Conservation (phyloP, 2,888 invertebrate genomes). For the Rotaria socialis region DNA sequence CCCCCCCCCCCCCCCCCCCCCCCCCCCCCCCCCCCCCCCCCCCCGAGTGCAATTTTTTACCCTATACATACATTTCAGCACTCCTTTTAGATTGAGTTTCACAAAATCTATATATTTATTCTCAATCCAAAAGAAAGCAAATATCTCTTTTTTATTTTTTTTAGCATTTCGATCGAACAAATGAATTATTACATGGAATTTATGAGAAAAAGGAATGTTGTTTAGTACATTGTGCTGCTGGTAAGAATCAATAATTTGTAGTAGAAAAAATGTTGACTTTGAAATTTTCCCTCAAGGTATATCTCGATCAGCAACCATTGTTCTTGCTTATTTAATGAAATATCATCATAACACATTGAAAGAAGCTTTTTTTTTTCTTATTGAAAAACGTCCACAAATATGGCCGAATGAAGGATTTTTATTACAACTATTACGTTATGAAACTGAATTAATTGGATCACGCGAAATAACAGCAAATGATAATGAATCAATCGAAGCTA, state of each 20-base stretch:
- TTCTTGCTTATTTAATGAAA: constrained; percentile 34
- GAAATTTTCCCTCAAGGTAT: neutral
- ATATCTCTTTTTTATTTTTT: neutral
- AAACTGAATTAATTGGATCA: neutral
- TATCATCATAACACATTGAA: constrained; percentile 28
- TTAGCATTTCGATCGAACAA: constrained; percentile 31
- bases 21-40: no score
- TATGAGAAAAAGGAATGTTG: constrained; percentile 5
- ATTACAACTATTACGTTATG: constrained; percentile 28
- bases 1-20: no score
- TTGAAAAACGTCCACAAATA: constrained; percentile 31
- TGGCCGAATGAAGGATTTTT: constrained; percentile 22
- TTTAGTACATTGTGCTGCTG: constrained; percentile 36
- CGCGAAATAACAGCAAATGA: neutral
- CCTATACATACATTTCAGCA: no score
- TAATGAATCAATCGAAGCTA: neutral
- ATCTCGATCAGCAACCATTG: constrained; percentile 23
- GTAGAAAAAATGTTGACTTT: neutral
- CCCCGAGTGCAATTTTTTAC: no score
- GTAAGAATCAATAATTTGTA: neutral
- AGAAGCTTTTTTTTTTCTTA: neutral
- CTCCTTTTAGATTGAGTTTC: no score
- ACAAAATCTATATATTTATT: no score
- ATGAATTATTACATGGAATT: constrained; percentile 1
- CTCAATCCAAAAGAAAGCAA: no score